Evolutionary conservation across 2,797 vertebrate species (phyloP), one percentile per base, ranked within the genome.

Genomic region (Dicrostonyx torquatus): DNA sequence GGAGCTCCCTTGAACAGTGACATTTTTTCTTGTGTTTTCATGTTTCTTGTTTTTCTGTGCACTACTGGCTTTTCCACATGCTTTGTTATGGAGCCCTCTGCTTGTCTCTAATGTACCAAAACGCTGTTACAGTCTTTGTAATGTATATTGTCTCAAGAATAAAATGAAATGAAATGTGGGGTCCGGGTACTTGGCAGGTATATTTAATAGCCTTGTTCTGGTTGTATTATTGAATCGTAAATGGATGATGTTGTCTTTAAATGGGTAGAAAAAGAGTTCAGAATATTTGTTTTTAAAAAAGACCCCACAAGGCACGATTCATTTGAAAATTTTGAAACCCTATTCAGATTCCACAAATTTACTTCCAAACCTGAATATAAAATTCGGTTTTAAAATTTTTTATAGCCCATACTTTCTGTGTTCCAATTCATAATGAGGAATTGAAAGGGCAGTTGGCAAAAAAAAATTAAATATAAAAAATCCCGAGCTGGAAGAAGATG

Each of bases 1-100:
- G 18, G 68, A 53, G 60, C 86, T 93, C 79, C 89, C 87, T 93
- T 96, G 91, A 96, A 96, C 58, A 93, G 97, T 94, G 95, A 90
- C 87, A 64, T 97, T 96, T 97, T 97, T 97, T 40, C 95, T 98
- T 98, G 97, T 98, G 97, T 96, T 98, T 97, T 96, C 90, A 0
- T 34, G 96, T 96, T 97, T 80, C 91, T 97, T 96, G 85, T 97
- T 90, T 97, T 94, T 62, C 97, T 98, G 97, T 98, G 98, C 97
- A 73, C 97, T 97, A 66, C 31, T 97, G 97, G 98, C 98, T 98
- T 96, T 90, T 66, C 80, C 85, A 96, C 88, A 97, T 96, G 97
- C 95, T 97, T 93, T 89, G 97, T 98, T 43, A 96, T 83, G 70
- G 93, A 96, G 94, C 45, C 96, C 93, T 93, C 86, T 37, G 60